Evolutionary conservation across 2,113 vertebrate species (phyloP).

Genomic region (Sigmodon hispidus): DNA sequence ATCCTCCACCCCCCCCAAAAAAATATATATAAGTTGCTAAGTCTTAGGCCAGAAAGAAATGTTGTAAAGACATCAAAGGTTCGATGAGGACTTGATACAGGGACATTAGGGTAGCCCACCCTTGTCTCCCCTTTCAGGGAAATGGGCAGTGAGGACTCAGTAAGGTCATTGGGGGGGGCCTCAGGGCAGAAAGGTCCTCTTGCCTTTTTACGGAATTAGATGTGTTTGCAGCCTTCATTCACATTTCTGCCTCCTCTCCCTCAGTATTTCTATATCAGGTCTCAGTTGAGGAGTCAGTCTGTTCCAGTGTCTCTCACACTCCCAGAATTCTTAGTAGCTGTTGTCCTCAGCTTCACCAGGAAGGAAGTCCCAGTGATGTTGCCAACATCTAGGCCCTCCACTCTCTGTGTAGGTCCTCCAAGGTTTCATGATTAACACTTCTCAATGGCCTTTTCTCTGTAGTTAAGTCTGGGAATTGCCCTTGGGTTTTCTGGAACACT

Average conservation of each 20-base stretch:
- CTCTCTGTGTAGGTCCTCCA: neutral
- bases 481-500: neutral
- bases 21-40: neutral
- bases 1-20: neutral
- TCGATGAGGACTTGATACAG: accelerated
- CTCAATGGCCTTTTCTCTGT: neutral
- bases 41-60: neutral
- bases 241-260: neutral
- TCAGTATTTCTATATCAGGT: neutral
- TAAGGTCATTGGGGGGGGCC: too few species aligned
- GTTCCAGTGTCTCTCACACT: neutral
- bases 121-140: neutral
- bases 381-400: too few species aligned
- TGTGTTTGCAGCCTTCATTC: neutral
- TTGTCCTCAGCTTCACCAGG: neutral
- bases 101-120: too few species aligned
- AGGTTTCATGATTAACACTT: accelerated
- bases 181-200: neutral
- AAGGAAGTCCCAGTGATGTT: accelerated
- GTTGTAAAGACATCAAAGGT: neutral
- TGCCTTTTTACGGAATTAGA: neutral
- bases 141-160: too few species aligned
- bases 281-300: neutral
- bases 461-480: too few species aligned
- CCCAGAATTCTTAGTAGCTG: neutral